phyloP scores from a whole-genome alignment of 2,113 vertebrate species.

The Corythaeola cristata region DNA sequence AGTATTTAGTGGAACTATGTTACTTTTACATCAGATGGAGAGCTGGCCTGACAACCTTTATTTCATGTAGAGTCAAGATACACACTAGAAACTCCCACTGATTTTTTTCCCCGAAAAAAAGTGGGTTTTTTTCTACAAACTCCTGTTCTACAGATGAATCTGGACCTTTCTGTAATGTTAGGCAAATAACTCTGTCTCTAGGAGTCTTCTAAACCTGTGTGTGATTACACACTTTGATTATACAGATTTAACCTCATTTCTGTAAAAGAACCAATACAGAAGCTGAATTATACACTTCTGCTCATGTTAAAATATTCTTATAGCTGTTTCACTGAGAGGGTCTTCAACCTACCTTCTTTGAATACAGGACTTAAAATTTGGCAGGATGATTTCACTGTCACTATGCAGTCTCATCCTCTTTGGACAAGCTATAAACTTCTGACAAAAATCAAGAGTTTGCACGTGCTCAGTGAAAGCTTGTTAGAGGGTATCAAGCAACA shows the following conservation, averaged over 20 bases:
- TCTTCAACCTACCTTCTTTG: background rate
- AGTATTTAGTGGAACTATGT: background rate
- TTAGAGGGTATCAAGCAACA: slow-evolving; percentile 10
- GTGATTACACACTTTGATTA: background rate
- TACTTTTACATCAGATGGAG: background rate
- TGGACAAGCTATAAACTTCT: slow-evolving; percentile 1
- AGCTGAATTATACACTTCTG: background rate
- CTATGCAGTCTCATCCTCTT: background rate
- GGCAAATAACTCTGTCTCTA: background rate
- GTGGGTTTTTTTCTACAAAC: background rate
- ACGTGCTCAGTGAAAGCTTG: background rate
- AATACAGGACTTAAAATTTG: background rate
- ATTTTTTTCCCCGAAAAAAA: background rate
- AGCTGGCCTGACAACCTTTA: background rate
- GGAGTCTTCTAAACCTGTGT: background rate
- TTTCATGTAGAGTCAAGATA: background rate
- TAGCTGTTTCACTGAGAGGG: background rate
- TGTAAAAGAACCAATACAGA: background rate
- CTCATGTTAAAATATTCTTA: background rate
- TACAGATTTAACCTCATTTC: background rate
- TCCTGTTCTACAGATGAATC: background rate
- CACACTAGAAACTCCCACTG: background rate
- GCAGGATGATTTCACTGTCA: background rate
- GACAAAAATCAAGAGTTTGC: slow-evolving; percentile 30
- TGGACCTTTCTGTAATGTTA: background rate